These are phyloP conservation scores for Silurus glanis DNA, from an alignment of 2,113 vertebrate species.

Conservation along the genomic window DNA sequence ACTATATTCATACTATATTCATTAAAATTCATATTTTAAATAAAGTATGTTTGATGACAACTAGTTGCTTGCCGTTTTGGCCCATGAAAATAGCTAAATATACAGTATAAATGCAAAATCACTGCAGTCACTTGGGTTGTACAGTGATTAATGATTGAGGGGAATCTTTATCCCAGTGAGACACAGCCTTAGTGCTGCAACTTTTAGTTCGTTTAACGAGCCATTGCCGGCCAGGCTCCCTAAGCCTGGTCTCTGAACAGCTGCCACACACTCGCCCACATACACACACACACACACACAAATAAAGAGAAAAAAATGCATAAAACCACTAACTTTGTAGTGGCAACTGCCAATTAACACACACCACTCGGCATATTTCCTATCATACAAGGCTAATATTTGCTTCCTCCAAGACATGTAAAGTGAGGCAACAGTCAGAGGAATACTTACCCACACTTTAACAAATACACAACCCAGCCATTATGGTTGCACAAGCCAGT, in stretches of 20 bases:
- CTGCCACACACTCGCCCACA: constrained; percentile 30
- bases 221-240: constrained; percentile 53
- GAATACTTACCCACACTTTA: too few relatives aligned
- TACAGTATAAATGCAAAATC: too few relatives aligned
- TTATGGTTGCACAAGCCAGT: too few relatives aligned
- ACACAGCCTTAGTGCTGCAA: constrained; percentile 61
- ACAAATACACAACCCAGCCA: too few relatives aligned
- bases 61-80: neutral
- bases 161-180: constrained; percentile 65
- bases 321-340: neutral
- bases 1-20: neutral
- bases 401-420: too few relatives aligned
- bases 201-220: constrained; percentile 71
- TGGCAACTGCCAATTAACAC: neutral
- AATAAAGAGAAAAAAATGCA: neutral
- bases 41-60: neutral
- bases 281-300: constrained; percentile 23
- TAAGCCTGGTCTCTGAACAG: constrained; percentile 49
- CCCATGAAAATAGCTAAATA: too few relatives aligned
- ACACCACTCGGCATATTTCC: neutral
- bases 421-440: too few relatives aligned
- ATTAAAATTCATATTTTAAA: too few relatives aligned
- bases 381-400: too few relatives aligned
- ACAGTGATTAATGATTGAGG: constrained; percentile 67
- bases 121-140: constrained; percentile 40